Evolutionary conservation across 2,888 invertebrate genomes (phyloP).

Genomic region (Eudasyphora cyanicolor): DNA sequence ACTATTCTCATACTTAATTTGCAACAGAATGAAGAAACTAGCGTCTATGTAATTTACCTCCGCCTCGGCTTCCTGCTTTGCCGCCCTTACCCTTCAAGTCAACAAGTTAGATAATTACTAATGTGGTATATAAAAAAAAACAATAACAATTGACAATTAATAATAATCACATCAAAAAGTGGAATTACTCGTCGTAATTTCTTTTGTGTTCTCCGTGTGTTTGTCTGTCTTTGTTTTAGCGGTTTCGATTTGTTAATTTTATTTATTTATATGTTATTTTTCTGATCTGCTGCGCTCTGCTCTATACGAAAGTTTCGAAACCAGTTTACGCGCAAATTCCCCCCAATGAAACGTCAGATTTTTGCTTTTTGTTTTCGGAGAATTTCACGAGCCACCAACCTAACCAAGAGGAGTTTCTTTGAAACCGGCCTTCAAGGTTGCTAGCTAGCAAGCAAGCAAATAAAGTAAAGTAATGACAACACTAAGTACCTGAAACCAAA

Average conservation of each 20-base stretch:
- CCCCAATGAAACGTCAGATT: not conserved
- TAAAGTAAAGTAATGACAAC: too few relatives aligned
- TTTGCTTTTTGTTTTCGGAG: constrained; percentile 26
- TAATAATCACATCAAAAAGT: not conserved
- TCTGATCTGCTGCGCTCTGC: not conserved
- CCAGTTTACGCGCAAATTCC: constrained; percentile 45
- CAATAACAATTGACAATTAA: not conserved
- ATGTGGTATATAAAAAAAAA: not conserved
- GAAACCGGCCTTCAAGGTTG: constrained; percentile 15
- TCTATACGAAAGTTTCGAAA: constrained; percentile 34
- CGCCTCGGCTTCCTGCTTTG: not conserved
- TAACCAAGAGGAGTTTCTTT: constrained; percentile 31
- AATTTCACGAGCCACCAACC: constrained; percentile 43
- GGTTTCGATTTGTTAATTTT: not conserved
- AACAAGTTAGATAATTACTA: not conserved
- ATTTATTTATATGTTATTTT: not conserved
- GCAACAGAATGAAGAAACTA: too few relatives aligned
- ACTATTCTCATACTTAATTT: too few relatives aligned
- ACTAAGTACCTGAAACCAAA: too few relatives aligned
- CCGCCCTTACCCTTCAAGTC: not conserved
- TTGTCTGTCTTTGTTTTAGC: not conserved
- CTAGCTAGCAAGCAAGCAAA: not conserved
- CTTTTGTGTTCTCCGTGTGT: not conserved
- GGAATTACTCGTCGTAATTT: not conserved
- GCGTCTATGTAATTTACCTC: too few relatives aligned